Evolutionary conservation across 2,888 invertebrate species (phyloP).

Genomic region (Eremobia ochroleuca): DNA sequence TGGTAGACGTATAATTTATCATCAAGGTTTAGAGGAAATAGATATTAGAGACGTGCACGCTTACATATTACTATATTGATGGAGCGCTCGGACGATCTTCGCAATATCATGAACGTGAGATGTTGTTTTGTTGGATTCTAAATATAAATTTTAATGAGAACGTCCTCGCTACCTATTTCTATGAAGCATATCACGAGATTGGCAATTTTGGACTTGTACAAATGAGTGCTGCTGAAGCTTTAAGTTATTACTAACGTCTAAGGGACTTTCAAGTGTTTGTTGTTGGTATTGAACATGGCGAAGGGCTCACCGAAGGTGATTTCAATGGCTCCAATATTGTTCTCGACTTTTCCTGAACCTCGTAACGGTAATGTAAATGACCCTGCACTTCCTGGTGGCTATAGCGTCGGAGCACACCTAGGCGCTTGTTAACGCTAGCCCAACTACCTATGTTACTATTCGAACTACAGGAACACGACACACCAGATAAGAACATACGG

Average conservation of each 20-base stretch:
- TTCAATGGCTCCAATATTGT: conserved; percentile 80
- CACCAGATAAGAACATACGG: conserved; percentile 82
- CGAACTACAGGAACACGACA: conserved; percentile 82
- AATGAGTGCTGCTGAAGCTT: not conserved
- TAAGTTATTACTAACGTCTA: not conserved
- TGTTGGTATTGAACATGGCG: conserved; percentile 67
- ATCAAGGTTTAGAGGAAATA: conserved; percentile 32
- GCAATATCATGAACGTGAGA: not conserved
- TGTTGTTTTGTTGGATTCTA: conserved; percentile 1
- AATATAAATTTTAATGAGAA: conserved; percentile 17
- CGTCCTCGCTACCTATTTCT: not conserved
- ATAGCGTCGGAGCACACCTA: conserved; percentile 75
- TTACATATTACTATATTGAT: conserved; percentile 18
- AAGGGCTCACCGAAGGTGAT: conserved; percentile 77
- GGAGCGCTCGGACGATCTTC: not conserved
- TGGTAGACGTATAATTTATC: conserved; percentile 25
- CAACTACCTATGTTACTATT: conserved; percentile 78
- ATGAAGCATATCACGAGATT: not conserved
- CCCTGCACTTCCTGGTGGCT: conserved; percentile 83
- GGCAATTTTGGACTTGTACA: not conserved
- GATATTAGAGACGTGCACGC: conserved; percentile 6
- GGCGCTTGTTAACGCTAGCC: conserved; percentile 83
- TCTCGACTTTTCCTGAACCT: conserved; percentile 82
- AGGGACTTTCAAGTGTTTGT: not conserved
- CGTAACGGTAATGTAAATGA: conserved; percentile 88